Base-by-base conservation (phyloP, 2,797 vertebrate species). In the Silurus lanzhouensis region DNA sequence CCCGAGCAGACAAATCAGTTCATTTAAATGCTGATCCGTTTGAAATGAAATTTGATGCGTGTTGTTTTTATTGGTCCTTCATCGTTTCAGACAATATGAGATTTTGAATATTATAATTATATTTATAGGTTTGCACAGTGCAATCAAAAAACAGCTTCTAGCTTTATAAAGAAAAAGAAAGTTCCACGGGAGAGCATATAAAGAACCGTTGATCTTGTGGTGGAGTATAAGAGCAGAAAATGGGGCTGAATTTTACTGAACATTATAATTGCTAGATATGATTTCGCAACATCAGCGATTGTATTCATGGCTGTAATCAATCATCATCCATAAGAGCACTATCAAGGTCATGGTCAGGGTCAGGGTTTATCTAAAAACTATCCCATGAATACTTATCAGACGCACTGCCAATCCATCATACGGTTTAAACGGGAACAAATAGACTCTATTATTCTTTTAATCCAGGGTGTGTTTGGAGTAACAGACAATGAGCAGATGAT, bases 1-100 rank as follows among this genome's bases (percentile, higher is more conserved):
- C 22, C 6, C 38, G 57, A 64, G 9, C 7, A 5, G 57, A 25
- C 55, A 38, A 78, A 63, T 78, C 74, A 48, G 8, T 64, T 60
- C n/a, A 52, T 70, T 82, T 57, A 48, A 77, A 79, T 83, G 75
- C 74, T 64, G 20, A 68, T 22, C 8, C 8, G 22, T 25, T 64
- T 15, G 46, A 25, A 85, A 79, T 79, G 38, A 38, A 38, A 38
- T 38, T n/a, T 66, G 64, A 13, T 14, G 52, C 5, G 20, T 7
- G 52, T 48, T 60, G 46, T 66, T 38, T 70, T 78, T 27, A 60
- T 58, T 13, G 31, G 25, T 46, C 25, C n/a, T 31, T 76, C 22
- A 27, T 25, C 31, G 2, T 78, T 71, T 63, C 1, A 85, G 66
- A 22, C 1, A 15, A n/a, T 25, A 20, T 31, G 57, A 12, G 25